Evolutionary conservation across 2,888 invertebrate genomes (phyloP), one percentile per base, ranked within the genome.

Genomic region (Podabrus alpinus): DNA sequence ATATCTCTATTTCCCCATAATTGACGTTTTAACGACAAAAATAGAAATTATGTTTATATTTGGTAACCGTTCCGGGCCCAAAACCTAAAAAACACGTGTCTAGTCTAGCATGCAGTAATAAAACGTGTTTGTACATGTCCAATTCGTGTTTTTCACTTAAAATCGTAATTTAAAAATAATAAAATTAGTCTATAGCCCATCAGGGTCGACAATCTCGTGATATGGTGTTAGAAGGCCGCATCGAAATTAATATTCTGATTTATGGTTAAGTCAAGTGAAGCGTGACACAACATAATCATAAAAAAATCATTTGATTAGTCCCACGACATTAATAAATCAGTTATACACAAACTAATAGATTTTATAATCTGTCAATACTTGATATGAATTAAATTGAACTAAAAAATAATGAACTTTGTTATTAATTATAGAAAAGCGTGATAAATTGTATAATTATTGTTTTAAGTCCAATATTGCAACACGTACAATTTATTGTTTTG

Each of bases 381-480:
- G 45, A n/a, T 45, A 45, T 45, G 45, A 45, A n/a, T 45, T 45
- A 45, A 45, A 45, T n/a, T 45, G 45, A 45, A 45, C 45, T 45
- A 45, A 45, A 45, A 45, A 45, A 45, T 45, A 45, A 45, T 45
- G 45, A 45, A 45, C 45, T 45, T 45, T 45, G 45, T 45, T 45
- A 45, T 45, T 45, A 45, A 45, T 45, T 45, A 45, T 45, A 45
- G n/a, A 45, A 45, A 45, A n/a, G 45, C n/a, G 45, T 45, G 45
- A 45, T 45, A 45, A 45, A 45, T 29, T 15, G 15, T 66, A 15
- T 68, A 45, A 66, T 15, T n/a, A 10, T 15, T 25, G 59, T 16
- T 68, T 68, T 45, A 68, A 59, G 16, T 59, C 45, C 29, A 68
- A 16, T 45, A 25, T 68, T 68, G 24, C 69, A 69, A 69, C 68